A percentile compares a stretch with the other conserved stretches of the same genome.
These are phyloP conservation scores for Thunnus maccoyii DNA, from an alignment of 2,113 vertebrate species.

Conservation along the genomic window DNA sequence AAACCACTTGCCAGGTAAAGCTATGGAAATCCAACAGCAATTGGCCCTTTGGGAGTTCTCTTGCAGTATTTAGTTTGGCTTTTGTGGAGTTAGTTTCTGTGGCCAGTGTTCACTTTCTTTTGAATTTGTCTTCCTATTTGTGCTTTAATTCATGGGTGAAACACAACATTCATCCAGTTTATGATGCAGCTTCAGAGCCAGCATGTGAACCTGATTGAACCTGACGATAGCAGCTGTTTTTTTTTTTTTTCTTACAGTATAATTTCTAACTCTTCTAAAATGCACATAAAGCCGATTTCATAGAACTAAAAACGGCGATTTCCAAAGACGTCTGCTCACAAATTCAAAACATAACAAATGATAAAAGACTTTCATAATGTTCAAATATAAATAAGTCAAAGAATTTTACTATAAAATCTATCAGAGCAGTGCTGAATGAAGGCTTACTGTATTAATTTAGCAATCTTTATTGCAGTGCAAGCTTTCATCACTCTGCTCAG, in stretches of 20 bases:
- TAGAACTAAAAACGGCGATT: conserved; percentile 1
- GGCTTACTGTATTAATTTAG: conserved; percentile 37
- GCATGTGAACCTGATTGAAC: conserved; percentile 58
- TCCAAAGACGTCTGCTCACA: conserved; percentile 34
- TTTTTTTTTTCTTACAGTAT: neutral
- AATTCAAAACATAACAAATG: conserved; percentile 45
- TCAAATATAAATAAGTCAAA: conserved; percentile 36
- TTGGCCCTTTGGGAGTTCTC: conserved; percentile 58
- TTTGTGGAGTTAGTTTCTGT: conserved; percentile 7
- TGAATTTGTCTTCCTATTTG: conserved; percentile 66
- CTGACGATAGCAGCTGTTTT: conserved; percentile 4
- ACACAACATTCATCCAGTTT: conserved; percentile 52
- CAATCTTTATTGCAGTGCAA: conserved; percentile 46
- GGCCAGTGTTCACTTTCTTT: conserved; percentile 37
- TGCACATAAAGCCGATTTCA: conserved; percentile 41
- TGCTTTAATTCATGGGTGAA: conserved; percentile 62
- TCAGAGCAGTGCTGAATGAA: conserved; percentile 28
- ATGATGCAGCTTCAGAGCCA: conserved; percentile 24
- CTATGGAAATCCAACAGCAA: conserved; percentile 70
- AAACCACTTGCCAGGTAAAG: conserved; percentile 75
- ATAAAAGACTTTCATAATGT: conserved; percentile 47
- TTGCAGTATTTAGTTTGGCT: conserved; percentile 63
- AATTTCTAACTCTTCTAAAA: neutral
- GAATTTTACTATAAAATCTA: conserved; percentile 31
- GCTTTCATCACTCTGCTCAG: conserved; percentile 51